Conservation (phyloP, 2,113 vertebrate genomes). For the Poeciliopsis turrubarensis region DNA sequence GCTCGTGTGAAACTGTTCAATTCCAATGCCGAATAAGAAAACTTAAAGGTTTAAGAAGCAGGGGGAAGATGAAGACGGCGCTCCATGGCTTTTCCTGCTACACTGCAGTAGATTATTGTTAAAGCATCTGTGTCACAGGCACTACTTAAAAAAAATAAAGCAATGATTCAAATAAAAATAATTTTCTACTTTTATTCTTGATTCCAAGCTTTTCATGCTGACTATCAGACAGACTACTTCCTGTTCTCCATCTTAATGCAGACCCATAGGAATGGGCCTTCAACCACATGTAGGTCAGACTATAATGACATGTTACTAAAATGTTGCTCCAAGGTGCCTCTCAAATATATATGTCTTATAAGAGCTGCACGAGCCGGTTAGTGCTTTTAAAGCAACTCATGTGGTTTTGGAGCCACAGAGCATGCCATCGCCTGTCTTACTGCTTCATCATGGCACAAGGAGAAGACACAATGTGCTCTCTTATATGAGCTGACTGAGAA, state of each 20-base stretch:
- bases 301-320: neutral
- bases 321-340: neutral
- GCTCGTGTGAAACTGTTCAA: too few species aligned
- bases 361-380: conserved; percentile 36
- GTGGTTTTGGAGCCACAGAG: conserved; percentile 20
- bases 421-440: neutral
- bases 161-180: too few species aligned
- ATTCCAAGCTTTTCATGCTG: neutral
- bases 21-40: too few species aligned
- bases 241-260: neutral
- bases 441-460: neutral
- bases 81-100: too few species aligned
- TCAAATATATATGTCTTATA: conserved; percentile 16
- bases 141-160: too few species aligned
- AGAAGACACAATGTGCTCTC: neutral
- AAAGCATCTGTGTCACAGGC: too few species aligned
- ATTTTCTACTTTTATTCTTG: too few species aligned
- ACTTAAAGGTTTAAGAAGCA: too few species aligned
- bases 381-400: conserved; percentile 29
- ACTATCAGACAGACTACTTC: neutral
- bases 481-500: neutral
- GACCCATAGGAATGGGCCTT: neutral
- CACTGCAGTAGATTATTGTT: too few species aligned
- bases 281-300: neutral
- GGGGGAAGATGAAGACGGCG: too few species aligned